Evolutionary conservation across 2,113 vertebrate genomes (phyloP).

Genomic region (Clarias macrocephalus): DNA sequence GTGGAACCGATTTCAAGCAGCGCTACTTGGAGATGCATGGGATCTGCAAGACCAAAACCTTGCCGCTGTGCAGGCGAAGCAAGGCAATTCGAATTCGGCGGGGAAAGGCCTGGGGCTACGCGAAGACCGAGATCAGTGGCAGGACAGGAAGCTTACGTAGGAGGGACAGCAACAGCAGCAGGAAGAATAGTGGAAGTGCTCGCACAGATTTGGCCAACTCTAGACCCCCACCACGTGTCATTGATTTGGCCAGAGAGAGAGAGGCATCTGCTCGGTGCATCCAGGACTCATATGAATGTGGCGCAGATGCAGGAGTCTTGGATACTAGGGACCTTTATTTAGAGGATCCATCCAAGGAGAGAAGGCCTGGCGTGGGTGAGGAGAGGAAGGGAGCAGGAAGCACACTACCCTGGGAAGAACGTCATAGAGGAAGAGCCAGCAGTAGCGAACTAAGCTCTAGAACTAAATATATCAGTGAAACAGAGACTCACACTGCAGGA

Average conservation of each 20-base stretch:
- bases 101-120: slow-evolving; percentile 77
- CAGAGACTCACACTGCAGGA: slow-evolving; percentile 44
- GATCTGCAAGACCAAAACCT: slow-evolving; percentile 78
- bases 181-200: slow-evolving; percentile 28
- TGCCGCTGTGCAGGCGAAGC: slow-evolving; percentile 76
- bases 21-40: slow-evolving; percentile 76
- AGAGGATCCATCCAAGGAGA: slow-evolving; percentile 64
- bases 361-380: slow-evolving; percentile 73
- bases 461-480: slow-evolving; percentile 42
- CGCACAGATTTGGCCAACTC: slow-evolving; percentile 53
- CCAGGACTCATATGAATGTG: slow-evolving; percentile 62
- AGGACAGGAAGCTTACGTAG: slow-evolving; percentile 51
- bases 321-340: slow-evolving; percentile 56
- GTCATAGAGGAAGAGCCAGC: slow-evolving; percentile 51
- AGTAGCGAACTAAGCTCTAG: slow-evolving; percentile 44
- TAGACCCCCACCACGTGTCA: slow-evolving; percentile 46
- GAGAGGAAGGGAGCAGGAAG: slow-evolving; percentile 65
- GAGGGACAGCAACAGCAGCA: slow-evolving; percentile 52
- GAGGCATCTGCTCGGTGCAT: slow-evolving; percentile 53
- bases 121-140: slow-evolving; percentile 65
- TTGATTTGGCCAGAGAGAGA: slow-evolving; percentile 52
- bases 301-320: slow-evolving; percentile 51
- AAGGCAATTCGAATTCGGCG: slow-evolving; percentile 77
- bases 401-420: slow-evolving; percentile 46
- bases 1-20: slow-evolving; percentile 68